Conservation (phyloP, 2,888 invertebrate genomes). For the Chaitophorus viminalis region DNA sequence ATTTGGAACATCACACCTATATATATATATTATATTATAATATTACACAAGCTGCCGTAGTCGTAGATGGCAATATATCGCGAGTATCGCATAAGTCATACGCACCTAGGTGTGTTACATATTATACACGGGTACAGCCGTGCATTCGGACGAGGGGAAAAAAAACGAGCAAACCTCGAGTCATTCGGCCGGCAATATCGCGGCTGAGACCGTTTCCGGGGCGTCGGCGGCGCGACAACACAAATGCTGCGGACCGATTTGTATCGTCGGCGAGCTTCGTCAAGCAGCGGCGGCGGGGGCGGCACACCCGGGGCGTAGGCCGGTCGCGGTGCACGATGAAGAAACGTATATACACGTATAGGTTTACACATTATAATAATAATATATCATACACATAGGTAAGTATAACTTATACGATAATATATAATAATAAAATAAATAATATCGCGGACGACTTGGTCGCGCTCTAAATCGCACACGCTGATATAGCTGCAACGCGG, state of each 20-base stretch:
- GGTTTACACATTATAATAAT: too few species aligned
- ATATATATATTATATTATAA: neutral
- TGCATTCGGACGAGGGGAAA: too few species aligned
- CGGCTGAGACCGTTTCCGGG: neutral
- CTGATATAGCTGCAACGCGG: neutral
- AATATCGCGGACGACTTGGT: neutral
- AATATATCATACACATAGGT: too few species aligned
- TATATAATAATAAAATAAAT: constrained; percentile 8
- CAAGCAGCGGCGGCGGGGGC: neutral
- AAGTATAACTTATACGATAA: neutral
- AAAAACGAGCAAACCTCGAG: neutral
- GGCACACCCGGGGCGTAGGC: neutral
- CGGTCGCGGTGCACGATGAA: neutral
- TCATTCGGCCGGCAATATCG: too few species aligned
- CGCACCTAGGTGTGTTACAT: neutral
- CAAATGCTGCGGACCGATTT: constrained; percentile 4
- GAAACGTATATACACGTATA: neutral
- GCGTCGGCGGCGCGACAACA: constrained; percentile 6
- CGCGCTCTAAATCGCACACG: constrained; percentile 12
- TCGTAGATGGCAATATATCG: too few species aligned
- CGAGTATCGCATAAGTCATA: neutral
- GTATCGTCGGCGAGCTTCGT: neutral
- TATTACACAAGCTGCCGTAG: neutral
- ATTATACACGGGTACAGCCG: neutral
- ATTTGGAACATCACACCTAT: too few species aligned